Conservation (phyloP, 2,888 invertebrate genomes). For the Drosophila paracracens region DNA sequence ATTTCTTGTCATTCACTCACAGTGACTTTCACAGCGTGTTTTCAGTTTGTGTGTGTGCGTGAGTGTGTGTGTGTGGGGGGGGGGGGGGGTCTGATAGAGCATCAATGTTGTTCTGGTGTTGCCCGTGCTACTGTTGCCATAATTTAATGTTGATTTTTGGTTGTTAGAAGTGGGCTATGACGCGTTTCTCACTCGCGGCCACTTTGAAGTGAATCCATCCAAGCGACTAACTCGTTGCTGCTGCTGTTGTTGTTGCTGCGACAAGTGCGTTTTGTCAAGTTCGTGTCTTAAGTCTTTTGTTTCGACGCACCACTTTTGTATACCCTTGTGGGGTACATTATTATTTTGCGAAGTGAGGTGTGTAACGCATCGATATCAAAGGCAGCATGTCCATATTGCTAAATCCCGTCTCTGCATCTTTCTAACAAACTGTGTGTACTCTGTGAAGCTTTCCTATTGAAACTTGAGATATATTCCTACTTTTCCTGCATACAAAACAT, state of each 20-base stretch:
- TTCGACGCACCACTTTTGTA: constrained; percentile 28
- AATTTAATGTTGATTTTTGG: constrained; percentile 75
- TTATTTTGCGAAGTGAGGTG: neutral
- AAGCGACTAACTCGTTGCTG: constrained; percentile 30
- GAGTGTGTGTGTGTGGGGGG: neutral
- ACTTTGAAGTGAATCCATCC: constrained; percentile 54
- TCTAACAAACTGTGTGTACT: neutral
- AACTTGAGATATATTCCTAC: neutral
- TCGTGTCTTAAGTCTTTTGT: constrained; percentile 71
- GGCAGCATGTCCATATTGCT: neutral
- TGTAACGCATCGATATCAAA: neutral
- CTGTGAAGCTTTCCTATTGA: neutral
- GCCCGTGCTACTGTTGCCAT: constrained; percentile 62
- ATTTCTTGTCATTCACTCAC: constrained; percentile 75
- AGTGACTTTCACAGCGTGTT: constrained; percentile 69
- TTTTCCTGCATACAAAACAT: neutral
- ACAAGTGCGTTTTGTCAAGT: constrained; percentile 70
- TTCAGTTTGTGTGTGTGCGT: neutral
- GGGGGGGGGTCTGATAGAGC: neutral
- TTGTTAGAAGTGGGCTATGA: constrained; percentile 74
- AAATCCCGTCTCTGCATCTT: neutral
- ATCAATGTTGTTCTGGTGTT: constrained; percentile 49
- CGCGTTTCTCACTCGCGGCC: constrained; percentile 43
- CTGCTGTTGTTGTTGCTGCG: constrained; percentile 13
- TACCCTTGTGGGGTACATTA: neutral